Evolutionary conservation across 2,888 invertebrate species (phyloP), one percentile per base, ranked within the genome.

Genomic region (Lycocerus yunnanus): DNA sequence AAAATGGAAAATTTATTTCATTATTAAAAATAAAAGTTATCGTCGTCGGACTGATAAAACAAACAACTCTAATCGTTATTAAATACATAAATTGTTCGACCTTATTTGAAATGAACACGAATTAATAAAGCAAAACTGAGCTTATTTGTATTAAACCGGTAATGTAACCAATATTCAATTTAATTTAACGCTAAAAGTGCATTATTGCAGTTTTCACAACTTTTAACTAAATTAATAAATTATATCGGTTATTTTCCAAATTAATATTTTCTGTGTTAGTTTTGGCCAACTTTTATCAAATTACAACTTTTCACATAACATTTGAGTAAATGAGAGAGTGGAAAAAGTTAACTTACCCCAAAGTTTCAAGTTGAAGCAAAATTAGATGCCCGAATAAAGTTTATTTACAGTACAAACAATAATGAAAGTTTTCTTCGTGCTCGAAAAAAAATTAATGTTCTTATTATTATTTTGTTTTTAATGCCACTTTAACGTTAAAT

Each of bases 401-500:
- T 43, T 43, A 43, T 43, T 43, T 43, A n/a, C n/a, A 43, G 13
- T 43, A 43, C 43, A 43, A 43, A 43, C 43, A 43, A 43, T 43
- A 43, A 43, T 43, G 8, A 43, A 43, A 43, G 43, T 43, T 43
- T 43, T 43, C n/a, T 43, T 43, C 43, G 43, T 43, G n/a, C 43
- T 43, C 43, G 43, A 43, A 43, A 43, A 43, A 43, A 43, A 43
- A 43, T 43, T n/a, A n/a, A n/a, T 43, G 43, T n/a, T n/a, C 43
- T 43, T n/a, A 66, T 66, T 24, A 20, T 68, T 65, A 69, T 69
- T 72, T 61, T 21, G 20, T 58, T 60, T n/a, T 68, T 66, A 68
- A 69, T 69, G 66, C 43, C 75, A 75, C 72, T 59, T n/a, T 61
- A 75, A 69, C 72, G 69, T 69, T 72, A 16, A 21, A 61, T 11